phyloP scores from a whole-genome alignment of 2,888 invertebrate species.

The Dysmachus trigonus region DNA sequence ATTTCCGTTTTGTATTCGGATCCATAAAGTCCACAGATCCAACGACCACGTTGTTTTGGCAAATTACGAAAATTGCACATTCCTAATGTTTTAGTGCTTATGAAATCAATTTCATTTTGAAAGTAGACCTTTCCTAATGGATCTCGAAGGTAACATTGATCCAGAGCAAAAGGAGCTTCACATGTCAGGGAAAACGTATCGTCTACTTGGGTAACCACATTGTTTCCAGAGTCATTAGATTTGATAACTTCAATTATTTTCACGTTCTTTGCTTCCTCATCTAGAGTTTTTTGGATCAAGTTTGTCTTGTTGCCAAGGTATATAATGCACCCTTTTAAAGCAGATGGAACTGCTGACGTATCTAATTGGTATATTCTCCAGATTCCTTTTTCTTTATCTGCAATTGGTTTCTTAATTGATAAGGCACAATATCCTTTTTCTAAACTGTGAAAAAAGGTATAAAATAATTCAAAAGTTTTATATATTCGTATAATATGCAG shows the following conservation, averaged over 20 bases:
- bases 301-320: not conserved
- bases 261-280: not conserved
- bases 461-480: not conserved
- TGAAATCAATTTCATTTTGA: constrained; percentile 52
- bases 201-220: not conserved
- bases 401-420: constrained; percentile 54
- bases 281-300: not conserved
- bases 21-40: constrained; percentile 55
- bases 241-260: not conserved
- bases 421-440: constrained; percentile 53
- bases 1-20: constrained; percentile 54
- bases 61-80: constrained; percentile 52
- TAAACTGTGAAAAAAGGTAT: constrained; percentile 47
- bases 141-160: constrained; percentile 55
- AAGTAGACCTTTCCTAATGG: constrained; percentile 54
- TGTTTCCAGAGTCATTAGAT: not conserved
- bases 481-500: too few species aligned
- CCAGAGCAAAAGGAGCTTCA: constrained; percentile 53
- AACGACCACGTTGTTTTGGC: constrained; percentile 53
- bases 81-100: constrained; percentile 53
- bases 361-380: constrained; percentile 49
- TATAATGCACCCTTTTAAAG: constrained; percentile 16
- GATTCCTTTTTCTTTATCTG: constrained; percentile 51
- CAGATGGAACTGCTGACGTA: not conserved
- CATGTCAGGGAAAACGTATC: constrained; percentile 52